Evolutionary conservation across 2,113 vertebrate genomes (phyloP).

Genomic region (Columba livia): DNA sequence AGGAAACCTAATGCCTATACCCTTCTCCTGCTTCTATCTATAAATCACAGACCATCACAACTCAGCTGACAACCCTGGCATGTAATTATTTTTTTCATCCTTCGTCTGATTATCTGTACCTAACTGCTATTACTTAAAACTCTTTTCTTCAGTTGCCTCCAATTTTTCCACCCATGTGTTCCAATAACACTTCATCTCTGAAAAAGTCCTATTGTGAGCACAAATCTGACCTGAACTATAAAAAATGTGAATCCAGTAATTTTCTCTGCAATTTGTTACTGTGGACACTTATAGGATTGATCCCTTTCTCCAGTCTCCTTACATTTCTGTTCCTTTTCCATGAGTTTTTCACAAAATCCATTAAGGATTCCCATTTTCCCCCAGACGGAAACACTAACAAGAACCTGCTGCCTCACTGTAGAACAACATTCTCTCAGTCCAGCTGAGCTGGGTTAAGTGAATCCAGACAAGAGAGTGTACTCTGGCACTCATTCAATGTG

Average conservation of each 20-base stretch:
- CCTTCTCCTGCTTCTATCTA: neutral
- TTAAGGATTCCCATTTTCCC: neutral
- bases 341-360: neutral
- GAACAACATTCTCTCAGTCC: fast-evolving
- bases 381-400: neutral
- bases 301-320: neutral
- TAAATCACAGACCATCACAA: neutral
- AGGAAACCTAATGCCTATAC: neutral
- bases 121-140: neutral
- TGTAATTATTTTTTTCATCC: neutral
- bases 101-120: neutral
- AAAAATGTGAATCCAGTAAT: neutral
- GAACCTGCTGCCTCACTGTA: neutral
- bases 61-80: neutral
- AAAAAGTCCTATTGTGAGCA: neutral
- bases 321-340: neutral
- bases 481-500: neutral
- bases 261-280: neutral
- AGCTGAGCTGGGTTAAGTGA: neutral
- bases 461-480: neutral
- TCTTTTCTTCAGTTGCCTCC: neutral
- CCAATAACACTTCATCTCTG: neutral
- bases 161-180: neutral
- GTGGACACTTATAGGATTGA: neutral
- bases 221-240: neutral